Base-by-base conservation (phyloP, 2,888 invertebrate genomes). In the Bembecia ichneumoniformis region DNA sequence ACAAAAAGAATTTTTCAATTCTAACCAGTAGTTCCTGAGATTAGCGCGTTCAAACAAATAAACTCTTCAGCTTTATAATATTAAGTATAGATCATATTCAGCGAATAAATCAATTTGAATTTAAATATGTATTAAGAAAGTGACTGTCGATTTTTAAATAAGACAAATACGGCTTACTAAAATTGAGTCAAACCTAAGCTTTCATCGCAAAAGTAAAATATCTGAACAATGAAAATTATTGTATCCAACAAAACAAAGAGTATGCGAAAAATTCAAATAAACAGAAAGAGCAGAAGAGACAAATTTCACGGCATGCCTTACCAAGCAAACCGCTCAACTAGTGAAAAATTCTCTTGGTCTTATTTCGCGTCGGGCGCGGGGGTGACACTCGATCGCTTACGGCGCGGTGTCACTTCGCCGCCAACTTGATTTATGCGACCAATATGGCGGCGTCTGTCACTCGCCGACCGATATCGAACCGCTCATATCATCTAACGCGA, bases 381-480 rank as follows among this genome's bases (percentile, higher is more conserved):
- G 28, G 28, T 77, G 83, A 84, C 86, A 84, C 77, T 74, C 83
- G 83, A 84, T 86, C 82, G 83, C 83, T 84, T 83, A 83, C 76
- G 77, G 77, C 69, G 56, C 71, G 71, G 71, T 76, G 82, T 81
- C 83, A 82, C 79, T 79, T 80, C 74, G 68, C 71, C 74, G 68
- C 68, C 65, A 65, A 74, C 77, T 81, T 87, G 86, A 87, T 87
- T 87, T 87, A 86, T 87, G 86, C 83, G 76, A 75, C 79, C 84
- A 84, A 86, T 84, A 84, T 84, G 84, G 84, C 80, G 71, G 74
- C 67, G 66, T 66, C 76, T 78, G 83, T 82, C 86, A 82, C 74
- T 81, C 76, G 72, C 58, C 69, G 58, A 59, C 66, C 72, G 71
- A 75, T 81, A 80, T 79, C 77, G 77, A 82, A 74, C 78, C 74